Conservation (phyloP, 2,113 vertebrate species). For the Callorhinus ursinus region DNA sequence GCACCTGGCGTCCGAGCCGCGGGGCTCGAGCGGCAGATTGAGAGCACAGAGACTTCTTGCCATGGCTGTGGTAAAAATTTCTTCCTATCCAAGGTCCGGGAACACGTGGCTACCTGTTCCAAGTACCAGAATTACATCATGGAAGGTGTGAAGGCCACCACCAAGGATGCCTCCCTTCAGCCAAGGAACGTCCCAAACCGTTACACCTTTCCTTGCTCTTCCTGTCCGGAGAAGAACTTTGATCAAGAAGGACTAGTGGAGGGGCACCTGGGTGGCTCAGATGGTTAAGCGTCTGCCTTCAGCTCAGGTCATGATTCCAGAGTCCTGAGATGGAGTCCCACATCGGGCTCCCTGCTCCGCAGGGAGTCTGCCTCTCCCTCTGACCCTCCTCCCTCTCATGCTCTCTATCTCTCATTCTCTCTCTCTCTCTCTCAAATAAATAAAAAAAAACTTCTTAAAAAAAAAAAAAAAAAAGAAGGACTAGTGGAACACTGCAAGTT, state of each 20-base stretch:
- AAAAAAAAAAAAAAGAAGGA: conserved; percentile 87
- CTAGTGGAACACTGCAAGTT: too few relatives aligned
- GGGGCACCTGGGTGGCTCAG: too few relatives aligned
- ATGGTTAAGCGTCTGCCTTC: too few relatives aligned
- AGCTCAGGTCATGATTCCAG: too few relatives aligned
- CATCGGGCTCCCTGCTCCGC: too few relatives aligned
- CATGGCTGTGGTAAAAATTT: conserved; percentile 94
- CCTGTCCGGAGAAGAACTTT: conserved; percentile 95
- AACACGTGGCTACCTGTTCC: conserved; percentile 92
- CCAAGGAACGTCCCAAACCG: conserved; percentile 95
- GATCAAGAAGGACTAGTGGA: conserved; percentile 97
- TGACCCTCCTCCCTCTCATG: too few relatives aligned
- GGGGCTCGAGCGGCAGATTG: conserved; percentile 92
- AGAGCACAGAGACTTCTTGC: conserved; percentile 91
- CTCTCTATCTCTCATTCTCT: too few relatives aligned
- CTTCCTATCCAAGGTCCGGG: conserved; percentile 93
- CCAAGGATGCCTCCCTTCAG: conserved; percentile 90
- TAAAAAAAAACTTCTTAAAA: too few relatives aligned
- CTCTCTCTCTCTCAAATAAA: too few relatives aligned
- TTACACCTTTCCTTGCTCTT: conserved; percentile 97
- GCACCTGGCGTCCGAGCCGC: conserved; percentile 87
- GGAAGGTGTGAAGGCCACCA: conserved; percentile 94
- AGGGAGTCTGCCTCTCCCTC: too few relatives aligned
- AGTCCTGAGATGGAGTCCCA: too few relatives aligned
- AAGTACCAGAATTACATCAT: conserved; percentile 97